Evolutionary conservation across 2,888 invertebrate species (phyloP).

Genomic region (Aspidapion aeneum): DNA sequence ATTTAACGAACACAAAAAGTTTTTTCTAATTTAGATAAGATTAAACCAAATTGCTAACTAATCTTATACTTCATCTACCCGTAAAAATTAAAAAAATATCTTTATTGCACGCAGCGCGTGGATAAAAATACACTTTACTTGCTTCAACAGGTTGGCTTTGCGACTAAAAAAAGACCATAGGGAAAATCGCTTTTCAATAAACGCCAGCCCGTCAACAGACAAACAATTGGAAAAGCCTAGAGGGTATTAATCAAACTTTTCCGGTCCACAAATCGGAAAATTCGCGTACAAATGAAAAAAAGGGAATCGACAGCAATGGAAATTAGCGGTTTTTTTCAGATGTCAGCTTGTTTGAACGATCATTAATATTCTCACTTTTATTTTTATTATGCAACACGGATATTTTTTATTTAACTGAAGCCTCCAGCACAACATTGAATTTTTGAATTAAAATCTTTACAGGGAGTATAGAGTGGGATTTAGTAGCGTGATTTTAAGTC

Average conservation of each 20-base stretch:
- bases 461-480: too few relatives aligned
- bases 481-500: too few relatives aligned
- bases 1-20: too few relatives aligned
- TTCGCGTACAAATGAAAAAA: conserved; percentile 16
- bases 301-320: conserved; percentile 23
- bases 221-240: conserved; percentile 26
- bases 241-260: conserved; percentile 27
- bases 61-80: too few relatives aligned
- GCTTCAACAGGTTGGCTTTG: neutral
- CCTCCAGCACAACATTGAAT: too few relatives aligned
- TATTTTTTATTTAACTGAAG: too few relatives aligned
- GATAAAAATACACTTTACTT: too few relatives aligned
- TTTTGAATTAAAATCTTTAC: too few relatives aligned
- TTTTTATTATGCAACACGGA: neutral
- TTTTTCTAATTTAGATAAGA: too few relatives aligned
- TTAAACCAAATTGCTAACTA: too few relatives aligned
- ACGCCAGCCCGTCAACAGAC: conserved; percentile 20
- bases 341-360: neutral
- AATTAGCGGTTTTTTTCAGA: conserved; percentile 22
- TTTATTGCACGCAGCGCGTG: too few relatives aligned
- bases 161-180: conserved; percentile 11
- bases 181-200: conserved; percentile 25
- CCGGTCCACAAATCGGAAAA: conserved; percentile 27
- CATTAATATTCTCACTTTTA: neutral
- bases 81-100: too few relatives aligned